phyloP scores from a whole-genome alignment of 2,797 vertebrate genomes.

The Periparus ater region DNA sequence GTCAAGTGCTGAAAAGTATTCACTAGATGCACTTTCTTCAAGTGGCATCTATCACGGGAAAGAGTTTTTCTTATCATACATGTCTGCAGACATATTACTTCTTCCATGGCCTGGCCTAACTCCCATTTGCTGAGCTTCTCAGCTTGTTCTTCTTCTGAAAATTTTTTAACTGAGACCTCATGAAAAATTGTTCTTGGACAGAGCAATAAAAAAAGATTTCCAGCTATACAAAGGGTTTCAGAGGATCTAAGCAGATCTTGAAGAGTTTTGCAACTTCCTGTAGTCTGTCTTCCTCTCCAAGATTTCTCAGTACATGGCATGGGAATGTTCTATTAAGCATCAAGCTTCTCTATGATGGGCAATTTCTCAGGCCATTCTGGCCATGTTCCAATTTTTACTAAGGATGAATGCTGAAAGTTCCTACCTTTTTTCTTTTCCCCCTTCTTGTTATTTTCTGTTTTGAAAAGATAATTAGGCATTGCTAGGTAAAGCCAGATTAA shows the following conservation, averaged over 20 bases:
- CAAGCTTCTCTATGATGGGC: neutral
- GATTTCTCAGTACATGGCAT: neutral
- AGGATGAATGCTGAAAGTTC: neutral
- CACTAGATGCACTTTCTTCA: neutral
- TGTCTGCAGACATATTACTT: neutral
- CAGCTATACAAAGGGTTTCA: neutral
- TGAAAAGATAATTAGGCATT: neutral
- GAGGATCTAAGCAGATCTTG: neutral
- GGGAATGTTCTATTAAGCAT: neutral
- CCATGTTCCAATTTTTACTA: neutral
- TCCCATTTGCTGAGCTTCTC: neutral
- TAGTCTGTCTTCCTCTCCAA: neutral
- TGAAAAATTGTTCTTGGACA: neutral
- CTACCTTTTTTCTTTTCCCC: neutral
- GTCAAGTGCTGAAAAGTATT: neutral
- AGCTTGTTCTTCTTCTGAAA: neutral
- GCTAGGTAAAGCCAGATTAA: neutral
- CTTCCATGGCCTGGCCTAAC: neutral
- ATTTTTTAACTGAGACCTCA: neutral
- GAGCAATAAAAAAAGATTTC: neutral
- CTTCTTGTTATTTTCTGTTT: too few relatives aligned
- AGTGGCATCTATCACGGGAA: neutral
- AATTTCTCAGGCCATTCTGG: neutral
- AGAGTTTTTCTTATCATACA: neutral
- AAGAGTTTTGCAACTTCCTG: neutral